A percentile compares a stretch with the other conserved stretches of the same genome.
Evolutionary conservation across 2,888 invertebrate species (phyloP).

Genomic region (Agriopis leucophaearia): DNA sequence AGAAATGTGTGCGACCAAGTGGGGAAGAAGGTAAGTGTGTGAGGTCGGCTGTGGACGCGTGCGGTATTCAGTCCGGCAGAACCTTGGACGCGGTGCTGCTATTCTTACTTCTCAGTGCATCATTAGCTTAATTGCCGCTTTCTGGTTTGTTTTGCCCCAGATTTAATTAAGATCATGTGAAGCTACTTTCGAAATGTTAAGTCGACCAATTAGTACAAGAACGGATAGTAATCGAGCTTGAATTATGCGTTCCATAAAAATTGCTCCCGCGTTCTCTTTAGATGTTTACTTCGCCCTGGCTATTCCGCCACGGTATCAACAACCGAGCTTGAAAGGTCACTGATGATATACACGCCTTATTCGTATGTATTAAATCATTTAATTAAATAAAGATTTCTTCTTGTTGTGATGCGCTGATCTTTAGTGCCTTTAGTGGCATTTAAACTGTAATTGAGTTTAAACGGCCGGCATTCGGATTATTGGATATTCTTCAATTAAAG

Average conservation of each 20-base stretch:
- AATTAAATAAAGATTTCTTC: conserved; percentile 65
- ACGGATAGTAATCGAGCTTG: conserved; percentile 5
- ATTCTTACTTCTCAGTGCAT: conserved; percentile 47
- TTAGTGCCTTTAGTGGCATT: conserved; percentile 42
- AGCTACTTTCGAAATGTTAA: conserved; percentile 31
- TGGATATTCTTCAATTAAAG: conserved; percentile 56
- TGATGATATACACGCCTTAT: conserved; percentile 51
- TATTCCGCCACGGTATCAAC: conserved; percentile 24
- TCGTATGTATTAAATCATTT: conserved; percentile 57
- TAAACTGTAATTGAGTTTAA: conserved; percentile 49
- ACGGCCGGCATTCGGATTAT: conserved; percentile 37
- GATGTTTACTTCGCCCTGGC: conserved; percentile 13
- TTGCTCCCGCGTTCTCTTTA: conserved; percentile 23
- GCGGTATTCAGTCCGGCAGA: conserved; percentile 55
- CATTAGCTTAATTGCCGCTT: conserved; percentile 30
- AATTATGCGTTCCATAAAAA: conserved; percentile 19
- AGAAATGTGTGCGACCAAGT: conserved; percentile 49
- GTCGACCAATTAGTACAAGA: conserved; percentile 16
- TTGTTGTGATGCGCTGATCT: conserved; percentile 47
- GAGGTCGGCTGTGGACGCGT: conserved; percentile 44
- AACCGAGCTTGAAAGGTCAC: conserved; percentile 54
- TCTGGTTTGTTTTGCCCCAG: conserved; percentile 35
- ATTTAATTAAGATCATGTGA: conserved; percentile 33
- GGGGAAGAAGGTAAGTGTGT: conserved; percentile 60
- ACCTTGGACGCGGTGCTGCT: conserved; percentile 48